Evolutionary conservation across 2,888 invertebrate genomes (phyloP).

Genomic region (Scrobipalpa costella): DNA sequence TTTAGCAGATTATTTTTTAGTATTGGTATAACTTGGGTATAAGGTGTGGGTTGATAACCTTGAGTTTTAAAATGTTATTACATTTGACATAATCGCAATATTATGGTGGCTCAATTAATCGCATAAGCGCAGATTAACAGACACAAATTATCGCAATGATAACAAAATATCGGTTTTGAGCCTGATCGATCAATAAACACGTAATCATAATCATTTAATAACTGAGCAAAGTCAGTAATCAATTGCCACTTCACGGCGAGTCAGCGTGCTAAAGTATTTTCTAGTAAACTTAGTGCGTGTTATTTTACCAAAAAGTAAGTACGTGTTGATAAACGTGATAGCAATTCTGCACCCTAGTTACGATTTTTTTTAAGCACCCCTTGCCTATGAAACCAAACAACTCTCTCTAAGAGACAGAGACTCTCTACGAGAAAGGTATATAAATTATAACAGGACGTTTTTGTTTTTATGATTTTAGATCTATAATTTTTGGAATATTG

Average conservation of each 20-base stretch:
- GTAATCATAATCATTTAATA: background rate
- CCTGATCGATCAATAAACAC: background rate
- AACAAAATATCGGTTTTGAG: background rate
- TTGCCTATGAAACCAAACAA: no score
- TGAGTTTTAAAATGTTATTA: background rate
- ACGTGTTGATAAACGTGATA: background rate
- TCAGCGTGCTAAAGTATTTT: conserved; percentile 1
- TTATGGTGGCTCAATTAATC: conserved; percentile 18
- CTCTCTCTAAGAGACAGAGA: no score
- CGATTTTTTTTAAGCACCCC: no score
- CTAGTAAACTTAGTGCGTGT: background rate
- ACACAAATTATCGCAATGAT: background rate
- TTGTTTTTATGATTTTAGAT: no score
- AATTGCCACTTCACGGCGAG: background rate
- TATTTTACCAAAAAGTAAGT: background rate
- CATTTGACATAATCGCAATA: background rate
- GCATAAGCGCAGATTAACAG: background rate
- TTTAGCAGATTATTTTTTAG: no score
- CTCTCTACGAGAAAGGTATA: no score
- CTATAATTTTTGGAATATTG: no score
- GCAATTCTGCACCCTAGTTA: background rate
- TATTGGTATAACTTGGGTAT: no score
- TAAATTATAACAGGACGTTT: no score
- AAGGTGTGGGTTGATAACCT: no score
- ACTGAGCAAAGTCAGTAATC: background rate